Conservation (phyloP, 2,888 invertebrate genomes). For the Aethes cnicana region DNA sequence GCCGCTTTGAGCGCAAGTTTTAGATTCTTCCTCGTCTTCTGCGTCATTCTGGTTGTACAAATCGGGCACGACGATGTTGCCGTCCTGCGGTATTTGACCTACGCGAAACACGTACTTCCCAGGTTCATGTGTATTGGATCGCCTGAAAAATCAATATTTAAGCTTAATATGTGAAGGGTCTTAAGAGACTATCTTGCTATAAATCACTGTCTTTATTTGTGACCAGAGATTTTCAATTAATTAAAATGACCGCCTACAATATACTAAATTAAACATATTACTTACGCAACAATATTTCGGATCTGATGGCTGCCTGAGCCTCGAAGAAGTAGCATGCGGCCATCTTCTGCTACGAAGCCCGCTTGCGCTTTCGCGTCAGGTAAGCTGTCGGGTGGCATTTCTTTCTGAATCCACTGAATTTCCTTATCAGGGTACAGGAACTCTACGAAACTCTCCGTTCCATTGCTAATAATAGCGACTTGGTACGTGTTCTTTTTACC, state of each 20-base stretch:
- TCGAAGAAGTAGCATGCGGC: conserved; percentile 87
- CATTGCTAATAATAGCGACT: conserved; percentile 85
- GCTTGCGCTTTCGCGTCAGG: conserved; percentile 96
- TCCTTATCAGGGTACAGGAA: conserved; percentile 93
- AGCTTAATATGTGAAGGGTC: conserved; percentile 1
- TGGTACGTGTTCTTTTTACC: conserved; percentile 95
- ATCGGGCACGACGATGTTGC: conserved; percentile 87
- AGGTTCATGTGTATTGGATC: conserved; percentile 92
- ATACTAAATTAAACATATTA: too few relatives aligned
- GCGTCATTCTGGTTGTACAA: conserved; percentile 69
- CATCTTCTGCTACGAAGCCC: conserved; percentile 93
- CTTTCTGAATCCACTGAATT: conserved; percentile 95
- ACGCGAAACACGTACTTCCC: conserved; percentile 94
- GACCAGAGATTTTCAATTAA: too few relatives aligned
- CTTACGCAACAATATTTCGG: conserved; percentile 89
- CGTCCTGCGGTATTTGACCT: conserved; percentile 84
- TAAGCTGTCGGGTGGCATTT: conserved; percentile 87
- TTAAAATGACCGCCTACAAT: too few relatives aligned
- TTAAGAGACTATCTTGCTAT: too few relatives aligned
- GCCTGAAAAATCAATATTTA: conserved; percentile 78
- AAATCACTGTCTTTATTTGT: too few relatives aligned
- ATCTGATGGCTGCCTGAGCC: conserved; percentile 97
- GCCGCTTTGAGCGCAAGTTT: conserved; percentile 84
- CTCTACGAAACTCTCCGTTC: conserved; percentile 91
- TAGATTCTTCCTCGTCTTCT: conserved; percentile 72